Evolutionary conservation across 2,888 invertebrate genomes (phyloP).

Genomic region (Polylopha cassiicola): DNA sequence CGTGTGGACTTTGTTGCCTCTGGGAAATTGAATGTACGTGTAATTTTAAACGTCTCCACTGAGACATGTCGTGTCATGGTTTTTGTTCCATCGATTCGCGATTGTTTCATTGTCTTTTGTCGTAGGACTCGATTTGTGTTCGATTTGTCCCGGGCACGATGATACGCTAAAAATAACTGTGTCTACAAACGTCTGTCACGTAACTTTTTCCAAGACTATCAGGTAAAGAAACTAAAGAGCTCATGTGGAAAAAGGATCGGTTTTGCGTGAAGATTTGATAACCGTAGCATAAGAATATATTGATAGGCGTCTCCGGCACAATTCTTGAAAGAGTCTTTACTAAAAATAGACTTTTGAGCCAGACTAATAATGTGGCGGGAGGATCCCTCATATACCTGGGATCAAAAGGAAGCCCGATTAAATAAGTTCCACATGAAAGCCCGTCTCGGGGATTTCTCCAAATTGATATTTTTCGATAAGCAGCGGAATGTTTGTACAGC

Average conservation of each 20-base stretch:
- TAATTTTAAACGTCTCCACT: not conserved
- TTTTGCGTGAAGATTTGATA: too few species aligned
- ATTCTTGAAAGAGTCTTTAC: too few species aligned
- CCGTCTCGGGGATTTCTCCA: conserved; percentile 5
- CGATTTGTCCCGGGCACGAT: conserved; percentile 8
- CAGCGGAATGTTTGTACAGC: conserved; percentile 1
- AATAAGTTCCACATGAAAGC: too few species aligned
- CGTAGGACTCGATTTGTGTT: conserved; percentile 13
- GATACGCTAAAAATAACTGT: too few species aligned
- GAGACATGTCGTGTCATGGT: conserved; percentile 5
- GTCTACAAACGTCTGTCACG: too few species aligned
- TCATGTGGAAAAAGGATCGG: too few species aligned
- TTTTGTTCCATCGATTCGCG: conserved; percentile 12
- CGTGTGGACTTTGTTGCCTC: conserved; percentile 31
- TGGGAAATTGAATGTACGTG: conserved; percentile 36
- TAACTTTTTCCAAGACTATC: too few species aligned
- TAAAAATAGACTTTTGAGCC: too few species aligned
- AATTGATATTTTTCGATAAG: conserved; percentile 13
- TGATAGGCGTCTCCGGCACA: too few species aligned
- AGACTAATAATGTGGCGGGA: conserved; percentile 8
- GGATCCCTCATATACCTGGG: conserved; percentile 22
- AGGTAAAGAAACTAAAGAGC: too few species aligned
- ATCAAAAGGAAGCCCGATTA: conserved; percentile 22
- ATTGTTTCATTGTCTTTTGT: conserved; percentile 18
- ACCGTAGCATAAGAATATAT: too few species aligned